A percentile compares a stretch with the other conserved stretches of the same genome.
These are phyloP conservation scores for Gymnocephalus cernua DNA, from an alignment of 2,113 vertebrate genomes.

Conservation along the genomic window DNA sequence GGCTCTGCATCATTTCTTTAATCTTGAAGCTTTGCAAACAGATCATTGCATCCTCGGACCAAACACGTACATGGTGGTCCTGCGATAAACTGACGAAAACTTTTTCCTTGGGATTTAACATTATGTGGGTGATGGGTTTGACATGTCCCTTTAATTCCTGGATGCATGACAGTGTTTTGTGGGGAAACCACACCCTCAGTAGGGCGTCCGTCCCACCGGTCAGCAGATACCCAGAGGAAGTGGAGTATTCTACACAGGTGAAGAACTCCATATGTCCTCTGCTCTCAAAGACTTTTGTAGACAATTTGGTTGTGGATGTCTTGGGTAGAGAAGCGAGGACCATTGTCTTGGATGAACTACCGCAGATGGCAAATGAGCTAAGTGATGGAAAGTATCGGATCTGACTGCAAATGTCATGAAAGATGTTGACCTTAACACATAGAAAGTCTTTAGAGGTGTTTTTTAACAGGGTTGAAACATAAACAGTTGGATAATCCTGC, in stretches of 20 bases:
- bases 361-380: background rate
- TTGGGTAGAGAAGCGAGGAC: fast-evolving
- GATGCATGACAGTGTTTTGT: background rate
- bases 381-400: background rate
- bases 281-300: background rate
- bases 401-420: background rate
- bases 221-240: background rate
- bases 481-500: no score
- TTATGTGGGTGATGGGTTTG: slow-evolving; percentile 15
- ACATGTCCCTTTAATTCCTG: background rate
- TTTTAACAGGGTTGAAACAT: background rate
- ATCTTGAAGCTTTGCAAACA: slow-evolving; percentile 14
- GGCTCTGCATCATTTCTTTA: background rate
- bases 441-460: fast-evolving
- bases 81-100: background rate
- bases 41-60: background rate
- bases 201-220: slow-evolving; percentile 32
- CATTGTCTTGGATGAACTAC: background rate
- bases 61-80: slow-evolving; percentile 16
- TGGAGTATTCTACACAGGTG: slow-evolving; percentile 13
- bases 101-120: background rate
- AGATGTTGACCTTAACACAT: background rate
- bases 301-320: fast-evolving
- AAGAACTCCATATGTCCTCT: background rate
- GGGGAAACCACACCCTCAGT: slow-evolving; percentile 13